Conservation (phyloP, 1,140 invertebrate species). For the Ostrea denselamellosa region DNA sequence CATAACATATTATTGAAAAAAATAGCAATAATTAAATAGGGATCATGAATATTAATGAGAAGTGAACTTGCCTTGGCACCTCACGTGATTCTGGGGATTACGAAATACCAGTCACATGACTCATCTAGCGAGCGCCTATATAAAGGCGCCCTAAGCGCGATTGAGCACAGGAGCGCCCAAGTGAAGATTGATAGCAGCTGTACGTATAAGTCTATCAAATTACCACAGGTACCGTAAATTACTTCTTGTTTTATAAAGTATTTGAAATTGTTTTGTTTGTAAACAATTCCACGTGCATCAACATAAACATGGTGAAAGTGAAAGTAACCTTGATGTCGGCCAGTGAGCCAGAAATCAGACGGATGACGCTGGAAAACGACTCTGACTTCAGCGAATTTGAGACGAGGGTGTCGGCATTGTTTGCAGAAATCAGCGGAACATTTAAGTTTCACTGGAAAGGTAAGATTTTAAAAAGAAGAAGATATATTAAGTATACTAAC, state of each 20-base stretch:
- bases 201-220: constrained; percentile 21
- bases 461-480: neutral
- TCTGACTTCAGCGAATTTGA: neutral
- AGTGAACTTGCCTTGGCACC: neutral
- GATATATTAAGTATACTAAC: no score
- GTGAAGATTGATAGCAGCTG: constrained; percentile 28
- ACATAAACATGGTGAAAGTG: constrained; percentile 13
- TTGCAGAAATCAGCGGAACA: neutral
- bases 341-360: neutral
- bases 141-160: constrained; percentile 21
- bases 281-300: constrained; percentile 13
- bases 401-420: neutral
- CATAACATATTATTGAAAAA: neutral
- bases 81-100: constrained; percentile 26
- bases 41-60: constrained; percentile 27
- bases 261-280: neutral
- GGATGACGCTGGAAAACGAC: neutral
- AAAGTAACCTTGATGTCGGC: constrained; percentile 27
- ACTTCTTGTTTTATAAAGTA: neutral
- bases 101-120: constrained; percentile 36
- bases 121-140: neutral
- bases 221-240: neutral
- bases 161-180: constrained; percentile 5
- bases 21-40: neutral
- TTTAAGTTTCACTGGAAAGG: neutral